Conservation (phyloP, 1,140 invertebrate genomes). For the Diabrotica virgifera region DNA sequence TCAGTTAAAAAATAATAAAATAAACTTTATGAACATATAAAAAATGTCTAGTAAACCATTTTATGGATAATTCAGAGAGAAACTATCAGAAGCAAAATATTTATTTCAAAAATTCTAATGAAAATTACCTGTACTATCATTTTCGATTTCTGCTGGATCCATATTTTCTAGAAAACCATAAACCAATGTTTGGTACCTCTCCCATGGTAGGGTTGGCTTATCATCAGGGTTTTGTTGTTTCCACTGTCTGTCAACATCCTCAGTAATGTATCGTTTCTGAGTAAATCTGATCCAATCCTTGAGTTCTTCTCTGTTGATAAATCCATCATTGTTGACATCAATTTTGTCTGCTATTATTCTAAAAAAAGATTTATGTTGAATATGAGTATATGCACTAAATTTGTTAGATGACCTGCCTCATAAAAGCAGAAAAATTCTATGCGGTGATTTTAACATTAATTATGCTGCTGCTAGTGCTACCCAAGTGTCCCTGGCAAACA, state of each 20-base stretch:
- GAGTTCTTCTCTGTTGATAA: conserved; percentile 82
- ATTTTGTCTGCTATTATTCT: conserved; percentile 94
- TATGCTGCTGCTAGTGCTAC: too few relatives aligned
- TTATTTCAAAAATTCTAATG: too few relatives aligned
- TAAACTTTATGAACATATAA: too few relatives aligned
- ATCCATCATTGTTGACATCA: conserved; percentile 84
- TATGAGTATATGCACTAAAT: not conserved
- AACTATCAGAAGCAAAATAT: not conserved
- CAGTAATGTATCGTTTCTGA: conserved; percentile 84
- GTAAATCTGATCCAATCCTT: conserved; percentile 96
- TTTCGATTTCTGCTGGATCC: conserved; percentile 59
- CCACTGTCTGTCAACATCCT: conserved; percentile 93
- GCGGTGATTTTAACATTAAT: too few relatives aligned
- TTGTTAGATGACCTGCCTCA: not conserved
- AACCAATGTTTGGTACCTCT: conserved; percentile 74
- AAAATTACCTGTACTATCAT: conserved; percentile 59
- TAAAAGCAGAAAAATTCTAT: too few relatives aligned
- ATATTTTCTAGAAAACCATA: conserved; percentile 85
- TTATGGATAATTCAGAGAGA: too few relatives aligned
- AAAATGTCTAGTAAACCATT: too few relatives aligned
- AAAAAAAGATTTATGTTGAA: conserved; percentile 38
- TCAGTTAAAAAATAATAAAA: too few relatives aligned
- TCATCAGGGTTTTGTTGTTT: conserved; percentile 81
- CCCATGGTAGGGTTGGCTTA: conserved; percentile 77
- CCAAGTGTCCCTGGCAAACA: too few relatives aligned